Conservation (phyloP, 2,888 invertebrate species). For the Drosophila cracens region DNA sequence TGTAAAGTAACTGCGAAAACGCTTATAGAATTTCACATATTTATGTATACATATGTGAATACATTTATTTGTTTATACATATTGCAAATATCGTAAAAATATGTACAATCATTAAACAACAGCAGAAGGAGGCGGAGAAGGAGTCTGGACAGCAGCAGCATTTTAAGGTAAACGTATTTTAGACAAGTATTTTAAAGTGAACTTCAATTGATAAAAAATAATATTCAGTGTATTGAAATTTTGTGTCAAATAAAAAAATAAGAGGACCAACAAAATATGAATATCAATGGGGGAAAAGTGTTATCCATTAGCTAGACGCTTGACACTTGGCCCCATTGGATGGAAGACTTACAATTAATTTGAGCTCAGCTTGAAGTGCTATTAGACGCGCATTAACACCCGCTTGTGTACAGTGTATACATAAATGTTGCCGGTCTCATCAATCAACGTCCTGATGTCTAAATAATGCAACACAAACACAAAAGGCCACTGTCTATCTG, state of each 20-base stretch:
- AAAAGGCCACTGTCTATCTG: conserved; percentile 33
- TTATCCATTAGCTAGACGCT: conserved; percentile 1
- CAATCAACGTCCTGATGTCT: conserved; percentile 78
- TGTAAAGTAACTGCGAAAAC: conserved; percentile 57
- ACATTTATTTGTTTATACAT: background rate
- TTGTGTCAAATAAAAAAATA: background rate
- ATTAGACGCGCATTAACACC: conserved; percentile 71
- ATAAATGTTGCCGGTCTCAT: conserved; percentile 39
- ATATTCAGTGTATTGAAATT: background rate
- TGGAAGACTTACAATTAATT: conserved; percentile 32
- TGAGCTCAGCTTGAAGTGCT: conserved; percentile 51
- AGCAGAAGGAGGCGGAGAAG: background rate
- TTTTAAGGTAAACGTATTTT: background rate
- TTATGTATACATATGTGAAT: background rate
- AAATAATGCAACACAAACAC: conserved; percentile 66
- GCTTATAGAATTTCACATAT: conserved; percentile 10
- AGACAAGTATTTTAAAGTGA: background rate
- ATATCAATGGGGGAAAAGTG: background rate
- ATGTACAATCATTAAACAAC: background rate
- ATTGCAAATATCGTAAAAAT: background rate
- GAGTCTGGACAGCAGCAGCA: background rate
- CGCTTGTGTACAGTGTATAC: conserved; percentile 6
- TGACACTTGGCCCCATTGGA: conserved; percentile 16
- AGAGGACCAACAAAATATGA: background rate
- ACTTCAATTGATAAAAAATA: background rate